These are phyloP conservation scores for Drosophila pandora DNA, from an alignment of 1,140 invertebrate genomes.

Conservation along the genomic window DNA sequence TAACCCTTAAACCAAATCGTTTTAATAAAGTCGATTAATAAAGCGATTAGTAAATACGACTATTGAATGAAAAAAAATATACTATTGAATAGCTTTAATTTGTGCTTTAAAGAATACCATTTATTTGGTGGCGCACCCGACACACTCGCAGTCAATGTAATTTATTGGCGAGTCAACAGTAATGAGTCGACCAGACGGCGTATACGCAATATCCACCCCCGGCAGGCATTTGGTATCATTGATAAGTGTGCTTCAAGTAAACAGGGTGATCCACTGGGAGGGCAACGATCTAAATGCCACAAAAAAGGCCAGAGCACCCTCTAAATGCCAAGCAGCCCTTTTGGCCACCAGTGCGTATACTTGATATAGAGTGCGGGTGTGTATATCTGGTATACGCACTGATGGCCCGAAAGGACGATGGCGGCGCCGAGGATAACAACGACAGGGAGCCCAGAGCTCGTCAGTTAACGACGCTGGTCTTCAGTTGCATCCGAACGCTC, in stretches of 20 bases:
- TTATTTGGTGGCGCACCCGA: conserved; percentile 34
- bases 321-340: conserved; percentile 43
- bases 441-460: conserved; percentile 65
- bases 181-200: conserved; percentile 26
- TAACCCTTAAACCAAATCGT: neutral
- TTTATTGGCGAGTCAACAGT: conserved; percentile 48
- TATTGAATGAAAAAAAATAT: neutral
- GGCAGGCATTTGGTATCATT: conserved; percentile 56
- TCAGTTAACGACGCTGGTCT: conserved; percentile 71
- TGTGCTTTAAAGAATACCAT: conserved; percentile 4
- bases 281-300: neutral
- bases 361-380: conserved; percentile 45
- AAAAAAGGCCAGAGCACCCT: conserved; percentile 39
- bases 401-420: conserved; percentile 30
- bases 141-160: conserved; percentile 13
- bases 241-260: conserved; percentile 48
- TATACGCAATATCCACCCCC: conserved; percentile 75
- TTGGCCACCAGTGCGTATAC: conserved; percentile 64
- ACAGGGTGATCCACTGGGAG: conserved; percentile 40
- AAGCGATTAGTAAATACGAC: neutral
- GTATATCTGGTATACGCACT: conserved; percentile 60
- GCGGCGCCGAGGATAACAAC: conserved; percentile 45
- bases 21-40: neutral
- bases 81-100: conserved; percentile 14
- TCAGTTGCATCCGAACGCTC: conserved; percentile 83